These are phyloP conservation scores for Xiphophorus maculatus DNA, from an alignment of 2,113 vertebrate species.

Conservation along the genomic window DNA sequence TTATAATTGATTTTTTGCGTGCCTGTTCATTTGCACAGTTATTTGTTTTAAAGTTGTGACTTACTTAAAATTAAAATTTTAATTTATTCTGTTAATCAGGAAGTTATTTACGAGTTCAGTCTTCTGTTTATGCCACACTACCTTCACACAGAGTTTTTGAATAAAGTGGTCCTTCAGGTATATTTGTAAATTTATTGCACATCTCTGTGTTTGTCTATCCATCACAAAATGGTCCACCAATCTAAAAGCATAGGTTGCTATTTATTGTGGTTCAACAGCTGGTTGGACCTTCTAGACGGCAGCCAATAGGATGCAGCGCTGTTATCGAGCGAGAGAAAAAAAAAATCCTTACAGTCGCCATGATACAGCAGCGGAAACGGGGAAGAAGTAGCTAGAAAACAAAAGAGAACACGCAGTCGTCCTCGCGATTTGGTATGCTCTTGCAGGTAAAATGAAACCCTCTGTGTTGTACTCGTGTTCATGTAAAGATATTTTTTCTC, in stretches of 20 bases:
- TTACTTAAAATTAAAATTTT: not conserved
- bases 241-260: conserved; percentile 16
- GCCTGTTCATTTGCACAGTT: not conserved
- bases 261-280: conserved; percentile 72
- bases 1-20: not conserved
- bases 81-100: not conserved
- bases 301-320: conserved; percentile 71
- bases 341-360: conserved; percentile 84
- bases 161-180: not conserved
- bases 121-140: not conserved
- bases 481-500: not conserved
- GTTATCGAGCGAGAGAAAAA: conserved; percentile 65
- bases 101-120: not conserved
- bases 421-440: conserved; percentile 82
- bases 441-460: conserved; percentile 78
- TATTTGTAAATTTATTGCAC: not conserved
- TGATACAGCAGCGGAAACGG: conserved; percentile 83
- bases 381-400: conserved; percentile 82
- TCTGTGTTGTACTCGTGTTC: not conserved
- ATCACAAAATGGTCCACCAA: not conserved
- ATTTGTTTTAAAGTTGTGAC: not conserved
- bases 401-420: conserved; percentile 84
- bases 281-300: conserved; percentile 48
- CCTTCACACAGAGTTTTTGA: not conserved
- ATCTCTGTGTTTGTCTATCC: not conserved